Conservation (phyloP, 2,113 vertebrate genomes). For the Hemicordylus capensis region DNA sequence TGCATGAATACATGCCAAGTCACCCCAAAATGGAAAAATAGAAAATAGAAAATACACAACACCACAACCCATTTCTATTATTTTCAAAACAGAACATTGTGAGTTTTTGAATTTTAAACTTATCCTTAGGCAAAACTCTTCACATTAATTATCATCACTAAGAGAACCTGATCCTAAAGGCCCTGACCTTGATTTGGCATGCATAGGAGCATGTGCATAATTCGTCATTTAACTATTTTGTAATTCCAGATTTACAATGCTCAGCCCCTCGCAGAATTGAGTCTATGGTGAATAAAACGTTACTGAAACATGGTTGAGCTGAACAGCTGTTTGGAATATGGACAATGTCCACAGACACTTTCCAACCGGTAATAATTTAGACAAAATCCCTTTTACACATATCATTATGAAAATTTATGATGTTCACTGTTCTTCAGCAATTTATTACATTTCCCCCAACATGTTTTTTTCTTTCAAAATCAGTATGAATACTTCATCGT, state of each 20-base stretch:
- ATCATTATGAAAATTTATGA: slow-evolving; percentile 12
- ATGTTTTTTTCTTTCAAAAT: slow-evolving; percentile 22
- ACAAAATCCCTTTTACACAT: neutral
- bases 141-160: neutral
- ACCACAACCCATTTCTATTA: neutral
- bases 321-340: slow-evolving; percentile 8
- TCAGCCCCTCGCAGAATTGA: neutral
- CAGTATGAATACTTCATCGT: slow-evolving; percentile 6
- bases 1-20: neutral
- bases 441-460: neutral
- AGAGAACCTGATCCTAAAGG: neutral
- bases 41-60: too few species aligned
- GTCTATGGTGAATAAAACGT: neutral
- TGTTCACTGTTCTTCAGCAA: neutral
- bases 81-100: neutral
- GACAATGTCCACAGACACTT: slow-evolving; percentile 21
- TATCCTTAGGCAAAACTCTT: neutral
- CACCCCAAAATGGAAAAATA: neutral
- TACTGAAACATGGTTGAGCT: neutral
- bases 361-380: neutral
- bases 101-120: neutral
- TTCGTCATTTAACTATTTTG: slow-evolving; percentile 3
- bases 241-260: neutral
- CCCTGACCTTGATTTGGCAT: neutral
- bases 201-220: neutral